A percentile compares a stretch with the other conserved stretches of the same genome.
Conservation (phyloP, 2,113 vertebrate genomes). For the Channa argus region DNA sequence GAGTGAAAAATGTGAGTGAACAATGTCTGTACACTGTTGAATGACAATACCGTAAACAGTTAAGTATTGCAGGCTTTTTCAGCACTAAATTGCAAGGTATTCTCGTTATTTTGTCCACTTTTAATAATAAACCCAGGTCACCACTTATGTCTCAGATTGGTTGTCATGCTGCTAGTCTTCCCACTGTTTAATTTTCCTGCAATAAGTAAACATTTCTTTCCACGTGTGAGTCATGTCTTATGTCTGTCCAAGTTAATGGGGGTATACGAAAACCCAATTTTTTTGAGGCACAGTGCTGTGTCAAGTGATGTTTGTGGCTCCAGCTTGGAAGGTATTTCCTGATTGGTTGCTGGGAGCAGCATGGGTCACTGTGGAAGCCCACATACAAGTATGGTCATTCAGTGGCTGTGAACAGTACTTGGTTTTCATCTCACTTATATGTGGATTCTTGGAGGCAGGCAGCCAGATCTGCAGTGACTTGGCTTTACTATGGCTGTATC, state of each 20-base stretch:
- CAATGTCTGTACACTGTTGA: too few relatives aligned
- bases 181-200: background rate
- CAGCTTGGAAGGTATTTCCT: conserved; percentile 73
- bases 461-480: conserved; percentile 54
- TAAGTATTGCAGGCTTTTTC: background rate
- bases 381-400: conserved; percentile 74
- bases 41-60: too few relatives aligned
- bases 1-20: too few relatives aligned
- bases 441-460: conserved; percentile 53
- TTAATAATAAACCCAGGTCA: too few relatives aligned
- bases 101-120: conserved; percentile 4
- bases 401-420: conserved; percentile 72
- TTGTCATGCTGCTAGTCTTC: background rate
- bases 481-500: conserved; percentile 63
- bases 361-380: conserved; percentile 68
- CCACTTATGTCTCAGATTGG: background rate
- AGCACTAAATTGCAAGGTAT: background rate
- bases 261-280: conserved; percentile 10
- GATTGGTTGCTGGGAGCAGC: conserved; percentile 77
- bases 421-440: conserved; percentile 74
- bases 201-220: conserved; percentile 20
- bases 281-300: conserved; percentile 22
- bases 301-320: conserved; percentile 75
- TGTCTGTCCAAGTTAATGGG: conserved; percentile 22
- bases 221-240: conserved; percentile 12